Conservation (phyloP, 2,113 vertebrate genomes). For the Hiodon tergisus region DNA sequence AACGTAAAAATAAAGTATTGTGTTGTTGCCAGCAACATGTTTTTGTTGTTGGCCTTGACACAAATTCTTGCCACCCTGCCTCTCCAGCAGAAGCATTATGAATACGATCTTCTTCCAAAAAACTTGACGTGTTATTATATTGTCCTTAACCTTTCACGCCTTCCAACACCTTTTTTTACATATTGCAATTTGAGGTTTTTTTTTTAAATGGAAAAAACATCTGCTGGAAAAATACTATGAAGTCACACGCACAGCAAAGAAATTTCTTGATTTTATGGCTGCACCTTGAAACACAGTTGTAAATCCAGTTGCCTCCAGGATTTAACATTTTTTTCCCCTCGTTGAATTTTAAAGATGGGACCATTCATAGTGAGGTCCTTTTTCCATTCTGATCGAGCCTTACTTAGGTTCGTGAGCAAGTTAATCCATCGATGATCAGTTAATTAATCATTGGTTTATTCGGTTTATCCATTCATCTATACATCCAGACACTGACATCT, state of each 20-base stretch:
- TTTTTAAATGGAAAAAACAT: slow-evolving; percentile 13
- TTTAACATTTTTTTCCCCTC: slow-evolving; percentile 23
- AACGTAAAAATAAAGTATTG: too few species aligned
- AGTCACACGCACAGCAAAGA: slow-evolving; percentile 32
- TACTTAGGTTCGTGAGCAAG: not conserved
- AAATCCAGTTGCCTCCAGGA: slow-evolving; percentile 39
- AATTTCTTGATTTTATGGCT: slow-evolving; percentile 34
- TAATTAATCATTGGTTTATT: not conserved
- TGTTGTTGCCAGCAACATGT: too few species aligned
- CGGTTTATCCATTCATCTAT: not conserved
- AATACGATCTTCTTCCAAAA: too few species aligned
- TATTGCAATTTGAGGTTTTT: too few species aligned
- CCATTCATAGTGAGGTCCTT: slow-evolving; percentile 40
- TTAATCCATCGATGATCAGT: not conserved
- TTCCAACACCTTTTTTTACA: too few species aligned
- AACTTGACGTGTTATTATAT: too few species aligned
- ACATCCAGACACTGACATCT: not conserved
- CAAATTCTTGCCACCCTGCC: too few species aligned
- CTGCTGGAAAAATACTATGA: slow-evolving; percentile 17
- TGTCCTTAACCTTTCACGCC: too few species aligned
- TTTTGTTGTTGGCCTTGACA: too few species aligned
- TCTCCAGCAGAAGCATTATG: too few species aligned
- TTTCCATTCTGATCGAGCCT: slow-evolving; percentile 2
- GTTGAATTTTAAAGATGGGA: slow-evolving; percentile 27
- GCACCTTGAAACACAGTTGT: slow-evolving; percentile 42